Conservation (phyloP, 1,140 invertebrate genomes). For the Bursaphelenchus mucronatus region DNA sequence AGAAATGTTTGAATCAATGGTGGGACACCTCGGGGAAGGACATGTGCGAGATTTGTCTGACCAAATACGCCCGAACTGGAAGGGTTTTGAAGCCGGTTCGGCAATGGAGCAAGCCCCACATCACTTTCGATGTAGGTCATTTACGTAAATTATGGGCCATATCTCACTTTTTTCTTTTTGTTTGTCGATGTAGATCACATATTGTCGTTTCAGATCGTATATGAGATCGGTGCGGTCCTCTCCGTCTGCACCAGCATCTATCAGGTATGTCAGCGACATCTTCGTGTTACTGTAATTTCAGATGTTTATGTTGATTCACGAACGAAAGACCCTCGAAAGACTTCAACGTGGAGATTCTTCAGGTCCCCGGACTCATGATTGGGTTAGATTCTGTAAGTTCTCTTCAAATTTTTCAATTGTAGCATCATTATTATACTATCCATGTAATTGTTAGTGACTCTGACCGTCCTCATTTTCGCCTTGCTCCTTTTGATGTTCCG, state of each 20-base stretch:
- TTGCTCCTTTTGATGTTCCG: too few species aligned
- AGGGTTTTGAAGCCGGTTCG: neutral
- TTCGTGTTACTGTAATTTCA: neutral
- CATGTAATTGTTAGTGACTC: neutral
- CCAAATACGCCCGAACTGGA: neutral
- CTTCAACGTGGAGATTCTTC: neutral
- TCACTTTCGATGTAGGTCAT: neutral
- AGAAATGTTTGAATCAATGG: conserved; percentile 2
- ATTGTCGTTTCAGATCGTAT: neutral
- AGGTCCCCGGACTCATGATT: neutral
- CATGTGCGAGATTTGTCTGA: neutral
- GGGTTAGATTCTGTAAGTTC: neutral
- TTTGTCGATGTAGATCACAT: neutral
- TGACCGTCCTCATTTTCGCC: neutral
- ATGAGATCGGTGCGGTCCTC: neutral
- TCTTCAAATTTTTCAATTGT: neutral
- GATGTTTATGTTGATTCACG: neutral
- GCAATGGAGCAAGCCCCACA: neutral
- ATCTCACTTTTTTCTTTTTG: too few species aligned
- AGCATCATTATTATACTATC: neutral
- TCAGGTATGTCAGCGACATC: neutral
- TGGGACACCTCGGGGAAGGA: neutral
- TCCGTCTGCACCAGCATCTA: neutral
- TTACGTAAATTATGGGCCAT: neutral
- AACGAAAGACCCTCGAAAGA: conserved; percentile 1